Conservation (phyloP, 2,113 vertebrate species). For the Oenanthe oenanthe region DNA sequence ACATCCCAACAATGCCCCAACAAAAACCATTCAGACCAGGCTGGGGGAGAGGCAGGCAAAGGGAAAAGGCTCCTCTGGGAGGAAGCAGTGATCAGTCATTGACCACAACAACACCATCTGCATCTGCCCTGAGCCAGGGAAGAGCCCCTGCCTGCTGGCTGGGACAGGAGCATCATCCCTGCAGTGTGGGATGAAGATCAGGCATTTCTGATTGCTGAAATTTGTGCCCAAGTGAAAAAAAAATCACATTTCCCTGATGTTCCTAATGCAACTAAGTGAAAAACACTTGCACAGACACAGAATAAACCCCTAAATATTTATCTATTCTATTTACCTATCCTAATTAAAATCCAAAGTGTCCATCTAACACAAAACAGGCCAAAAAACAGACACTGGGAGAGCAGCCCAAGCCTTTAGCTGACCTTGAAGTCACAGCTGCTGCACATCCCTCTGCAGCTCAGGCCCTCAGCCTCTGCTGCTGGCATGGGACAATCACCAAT, state of each 20-base stretch:
- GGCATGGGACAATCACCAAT: background rate
- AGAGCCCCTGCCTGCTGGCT: background rate
- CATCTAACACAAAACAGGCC: background rate
- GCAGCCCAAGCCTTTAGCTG: background rate
- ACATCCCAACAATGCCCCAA: conserved; percentile 17
- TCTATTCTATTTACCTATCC: background rate
- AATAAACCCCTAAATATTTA: background rate
- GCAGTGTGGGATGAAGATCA: background rate
- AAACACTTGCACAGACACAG: background rate
- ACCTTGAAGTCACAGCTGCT: background rate
- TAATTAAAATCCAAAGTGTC: background rate
- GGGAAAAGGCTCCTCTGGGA: background rate
- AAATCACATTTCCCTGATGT: background rate
- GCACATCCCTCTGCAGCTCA: background rate
- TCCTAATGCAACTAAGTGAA: background rate
- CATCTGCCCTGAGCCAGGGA: background rate
- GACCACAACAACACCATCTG: conserved; percentile 35
- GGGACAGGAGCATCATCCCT: background rate
- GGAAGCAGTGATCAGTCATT: background rate
- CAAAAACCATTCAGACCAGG: background rate
- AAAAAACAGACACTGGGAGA: background rate
- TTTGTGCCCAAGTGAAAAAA: background rate
- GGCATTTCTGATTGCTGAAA: background rate
- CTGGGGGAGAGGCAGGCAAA: background rate
- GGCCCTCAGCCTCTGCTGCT: background rate